Base-by-base conservation (phyloP, 2,888 invertebrate genomes). In the Rotaria sp. region DNA sequence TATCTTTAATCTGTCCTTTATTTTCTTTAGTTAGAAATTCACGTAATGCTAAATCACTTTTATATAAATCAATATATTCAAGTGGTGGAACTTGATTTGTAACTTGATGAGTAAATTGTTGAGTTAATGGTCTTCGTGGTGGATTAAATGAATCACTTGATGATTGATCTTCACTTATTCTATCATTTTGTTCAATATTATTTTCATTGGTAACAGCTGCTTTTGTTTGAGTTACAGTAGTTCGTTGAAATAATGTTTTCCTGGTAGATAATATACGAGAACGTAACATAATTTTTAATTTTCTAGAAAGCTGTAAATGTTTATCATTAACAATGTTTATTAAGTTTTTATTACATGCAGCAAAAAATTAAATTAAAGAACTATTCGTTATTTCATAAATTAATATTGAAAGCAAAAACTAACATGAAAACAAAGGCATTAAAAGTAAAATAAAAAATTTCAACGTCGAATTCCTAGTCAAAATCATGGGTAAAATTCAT, bases 71-170 rank as follows among this genome's bases (percentile, higher is more conserved):
- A 15, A 38, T n/a, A n/a, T 80, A 45, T 80, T 80, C 80, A 26
- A 80, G 45, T n/a, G 80, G 41, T 80, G 80, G 80, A 45, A 80
- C 45, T 80, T 80, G 80, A 80, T 80, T 80, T 26, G 24, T 41
- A 4, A 80, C 80, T 45, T 80, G 26, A 45, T 80, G 80, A 13
- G 80, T 80, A 45, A 80, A 80, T 45, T 45, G 45, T 8, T 80
- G 26, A 15, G 26, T 80, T n/a, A 80, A 80, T 80, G 80, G 80
- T 45, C 45, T 26, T 45, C n/a, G 45, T 41, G 80, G 67, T 21
- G 67, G 67, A 67, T 5, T 67, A 35, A 35, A 35, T 30, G 67
- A 35, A 38, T 21, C 21, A 21, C 21, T 67, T 26, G 67, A 67
- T 67, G 21, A 35, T 7, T 15, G 7, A 38, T 38, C 18, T 21